Evolutionary conservation across 2,113 vertebrate genomes (phyloP).

Genomic region (Lophius piscatorius): DNA sequence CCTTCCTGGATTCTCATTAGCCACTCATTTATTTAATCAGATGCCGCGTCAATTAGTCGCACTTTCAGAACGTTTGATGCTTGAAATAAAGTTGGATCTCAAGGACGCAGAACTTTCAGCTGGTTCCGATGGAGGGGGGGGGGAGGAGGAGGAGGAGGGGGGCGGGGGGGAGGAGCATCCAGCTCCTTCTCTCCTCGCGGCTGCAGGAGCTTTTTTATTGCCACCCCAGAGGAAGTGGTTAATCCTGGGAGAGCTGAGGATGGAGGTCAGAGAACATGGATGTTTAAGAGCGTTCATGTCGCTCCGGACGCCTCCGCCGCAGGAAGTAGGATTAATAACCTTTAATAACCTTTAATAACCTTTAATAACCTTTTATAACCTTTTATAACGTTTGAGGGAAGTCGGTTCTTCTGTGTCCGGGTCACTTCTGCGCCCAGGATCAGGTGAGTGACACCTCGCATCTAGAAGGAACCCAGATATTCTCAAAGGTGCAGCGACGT

Average conservation of each 20-base stretch:
- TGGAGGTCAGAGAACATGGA: slow-evolving; percentile 30
- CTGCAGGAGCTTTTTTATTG: slow-evolving; percentile 50
- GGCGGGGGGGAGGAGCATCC: slow-evolving; percentile 15
- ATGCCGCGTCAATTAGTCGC: slow-evolving; percentile 79
- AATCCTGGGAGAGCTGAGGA: slow-evolving; percentile 51
- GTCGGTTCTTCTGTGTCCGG: too few species aligned
- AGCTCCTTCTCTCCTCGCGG: slow-evolving; percentile 19
- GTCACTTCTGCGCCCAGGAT: too few species aligned
- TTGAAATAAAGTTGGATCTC: slow-evolving; percentile 72
- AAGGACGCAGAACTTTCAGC: slow-evolving; percentile 76
- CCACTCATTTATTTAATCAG: slow-evolving; percentile 96
- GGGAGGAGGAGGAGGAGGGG: too few species aligned
- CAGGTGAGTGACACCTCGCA: too few species aligned
- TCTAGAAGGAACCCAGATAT: too few species aligned
- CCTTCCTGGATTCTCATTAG: slow-evolving; percentile 93
- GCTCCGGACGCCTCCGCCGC: too few species aligned
- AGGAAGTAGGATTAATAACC: too few species aligned
- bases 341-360: too few species aligned
- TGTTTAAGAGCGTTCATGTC: slow-evolving; percentile 1
- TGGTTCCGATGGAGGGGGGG: slow-evolving; percentile 30
- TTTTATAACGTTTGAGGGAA: too few species aligned
- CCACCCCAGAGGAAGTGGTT: slow-evolving; percentile 69
- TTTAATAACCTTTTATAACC: too few species aligned
- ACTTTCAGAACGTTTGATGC: slow-evolving; percentile 72
- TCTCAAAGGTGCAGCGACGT: too few species aligned